Conservation (phyloP, 2,113 vertebrate genomes). For the Aldabrachelys gigantea region DNA sequence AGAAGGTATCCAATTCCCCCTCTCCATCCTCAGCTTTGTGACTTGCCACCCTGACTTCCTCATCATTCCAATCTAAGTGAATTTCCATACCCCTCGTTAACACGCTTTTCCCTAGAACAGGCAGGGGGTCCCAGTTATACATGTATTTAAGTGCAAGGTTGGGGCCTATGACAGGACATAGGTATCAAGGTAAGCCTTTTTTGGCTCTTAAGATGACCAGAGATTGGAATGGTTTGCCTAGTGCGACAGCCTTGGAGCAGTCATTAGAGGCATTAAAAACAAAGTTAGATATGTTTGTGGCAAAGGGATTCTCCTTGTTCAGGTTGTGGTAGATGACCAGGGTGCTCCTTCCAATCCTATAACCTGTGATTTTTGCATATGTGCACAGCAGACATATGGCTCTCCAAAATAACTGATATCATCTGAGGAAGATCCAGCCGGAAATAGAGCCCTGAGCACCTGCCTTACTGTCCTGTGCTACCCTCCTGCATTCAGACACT, state of each 20-base stretch:
- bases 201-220: neutral
- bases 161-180: neutral
- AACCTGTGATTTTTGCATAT: rapidly evolving
- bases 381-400: neutral
- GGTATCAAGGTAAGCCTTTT: neutral
- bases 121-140: neutral
- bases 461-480: rapidly evolving
- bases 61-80: neutral
- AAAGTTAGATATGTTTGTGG: neutral
- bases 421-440: neutral
- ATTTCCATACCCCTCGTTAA: rapidly evolving
- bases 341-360: neutral
- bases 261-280: neutral
- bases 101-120: neutral
- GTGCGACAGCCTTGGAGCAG: neutral
- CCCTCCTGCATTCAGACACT: neutral
- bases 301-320: neutral
- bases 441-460: neutral
- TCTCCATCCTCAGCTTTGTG: rapidly evolving
- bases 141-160: rapidly evolving
- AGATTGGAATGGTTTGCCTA: neutral
- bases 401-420: neutral
- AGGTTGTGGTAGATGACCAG: neutral
- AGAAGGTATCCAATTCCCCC: neutral
- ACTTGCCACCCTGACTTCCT: neutral